Conservation (phyloP, 2,797 vertebrate genomes). For the Bradypodion pumilum region DNA sequence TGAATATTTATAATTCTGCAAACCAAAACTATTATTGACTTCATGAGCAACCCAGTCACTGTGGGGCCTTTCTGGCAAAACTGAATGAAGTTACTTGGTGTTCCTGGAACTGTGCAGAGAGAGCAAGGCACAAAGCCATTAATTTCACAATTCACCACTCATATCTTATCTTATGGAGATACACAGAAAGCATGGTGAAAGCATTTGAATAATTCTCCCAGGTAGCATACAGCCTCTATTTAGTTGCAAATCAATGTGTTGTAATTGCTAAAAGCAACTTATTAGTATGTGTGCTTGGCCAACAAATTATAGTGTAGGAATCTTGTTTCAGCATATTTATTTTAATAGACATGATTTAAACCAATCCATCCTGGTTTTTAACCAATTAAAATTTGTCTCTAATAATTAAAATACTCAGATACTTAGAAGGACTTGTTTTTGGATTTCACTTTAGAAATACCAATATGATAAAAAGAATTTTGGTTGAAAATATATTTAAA, state of each 20-base stretch:
- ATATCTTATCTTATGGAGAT: background rate
- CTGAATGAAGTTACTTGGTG: background rate
- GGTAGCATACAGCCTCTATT: background rate
- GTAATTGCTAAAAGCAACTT: background rate
- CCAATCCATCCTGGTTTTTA: background rate
- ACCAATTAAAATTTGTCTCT: background rate
- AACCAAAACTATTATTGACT: background rate
- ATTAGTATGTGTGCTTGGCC: slow-evolving; percentile 3
- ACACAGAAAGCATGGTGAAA: background rate
- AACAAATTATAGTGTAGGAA: background rate
- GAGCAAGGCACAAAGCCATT: background rate
- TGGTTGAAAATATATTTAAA: background rate
- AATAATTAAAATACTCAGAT: background rate
- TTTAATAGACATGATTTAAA: background rate
- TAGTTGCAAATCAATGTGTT: background rate
- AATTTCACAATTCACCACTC: background rate
- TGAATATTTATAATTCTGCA: background rate
- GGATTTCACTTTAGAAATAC: background rate
- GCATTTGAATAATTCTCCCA: background rate
- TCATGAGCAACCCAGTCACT: background rate
- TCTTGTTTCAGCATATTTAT: background rate
- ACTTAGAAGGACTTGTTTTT: background rate
- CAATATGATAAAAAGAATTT: background rate
- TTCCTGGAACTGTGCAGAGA: background rate
- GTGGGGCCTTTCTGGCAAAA: background rate